Conservation (phyloP, 1,140 invertebrate genomes). For the Trigoniulus corallinus region DNA sequence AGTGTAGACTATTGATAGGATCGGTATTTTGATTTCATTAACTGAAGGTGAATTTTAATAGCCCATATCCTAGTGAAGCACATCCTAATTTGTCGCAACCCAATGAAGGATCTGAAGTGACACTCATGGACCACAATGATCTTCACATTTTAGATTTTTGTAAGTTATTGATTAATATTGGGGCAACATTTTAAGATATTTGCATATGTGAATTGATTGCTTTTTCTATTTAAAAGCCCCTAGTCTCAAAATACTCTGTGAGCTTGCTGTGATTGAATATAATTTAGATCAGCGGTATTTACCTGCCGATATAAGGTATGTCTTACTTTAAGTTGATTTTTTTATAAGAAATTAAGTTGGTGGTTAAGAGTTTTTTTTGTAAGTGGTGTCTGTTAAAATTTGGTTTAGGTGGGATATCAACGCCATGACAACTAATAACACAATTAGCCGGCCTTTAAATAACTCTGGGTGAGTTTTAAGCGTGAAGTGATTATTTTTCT, state of each 20-base stretch:
- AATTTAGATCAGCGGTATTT: slow-evolving; percentile 40
- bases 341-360: too few relatives aligned
- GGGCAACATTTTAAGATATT: too few relatives aligned
- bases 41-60: too few relatives aligned
- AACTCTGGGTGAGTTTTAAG: too few relatives aligned
- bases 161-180: too few relatives aligned
- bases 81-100: too few relatives aligned
- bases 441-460: slow-evolving; percentile 18
- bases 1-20: too few relatives aligned
- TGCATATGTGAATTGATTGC: too few relatives aligned
- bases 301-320: slow-evolving; percentile 41
- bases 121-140: slow-evolving; percentile 57
- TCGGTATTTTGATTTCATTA: too few relatives aligned
- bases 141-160: slow-evolving; percentile 54
- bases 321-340: not conserved
- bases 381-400: slow-evolving; percentile 12
- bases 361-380: slow-evolving; percentile 14
- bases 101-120: slow-evolving; percentile 14
- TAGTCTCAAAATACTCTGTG: slow-evolving; percentile 46
- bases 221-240: too few relatives aligned
- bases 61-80: too few relatives aligned
- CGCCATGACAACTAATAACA: slow-evolving; percentile 29
- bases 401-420: slow-evolving; percentile 30
- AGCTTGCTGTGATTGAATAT: slow-evolving; percentile 41
- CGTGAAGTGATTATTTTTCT: too few relatives aligned